Evolutionary conservation across 92 coral and sea anemone species (phyloP).

Genomic region (Porites lobata): DNA sequence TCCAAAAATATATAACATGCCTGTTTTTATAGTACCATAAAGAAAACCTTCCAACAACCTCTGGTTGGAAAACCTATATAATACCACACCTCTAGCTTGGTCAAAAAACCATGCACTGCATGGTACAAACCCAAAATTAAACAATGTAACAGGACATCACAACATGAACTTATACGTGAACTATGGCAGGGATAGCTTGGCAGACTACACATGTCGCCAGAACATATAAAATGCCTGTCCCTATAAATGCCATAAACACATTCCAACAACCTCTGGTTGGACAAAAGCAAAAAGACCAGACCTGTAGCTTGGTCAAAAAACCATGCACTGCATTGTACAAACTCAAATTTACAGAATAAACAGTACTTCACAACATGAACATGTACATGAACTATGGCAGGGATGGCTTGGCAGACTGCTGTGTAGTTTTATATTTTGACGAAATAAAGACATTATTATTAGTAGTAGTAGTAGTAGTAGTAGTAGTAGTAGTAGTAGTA

Average conservation of each 20-base stretch:
- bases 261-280: not conserved
- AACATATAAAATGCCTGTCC: no score
- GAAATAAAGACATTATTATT: not conserved
- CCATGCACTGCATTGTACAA: no score
- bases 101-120: not conserved
- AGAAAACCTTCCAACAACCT: conserved; percentile 22
- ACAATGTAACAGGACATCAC: no score
- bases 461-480: no score
- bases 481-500: no score
- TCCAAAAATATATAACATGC: not conserved
- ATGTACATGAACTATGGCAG: not conserved
- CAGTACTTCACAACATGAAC: conserved; percentile 11
- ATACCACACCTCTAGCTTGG: conserved; percentile 1
- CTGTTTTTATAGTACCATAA: conserved; percentile 1
- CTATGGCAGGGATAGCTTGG: no score
- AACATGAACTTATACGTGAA: no score
- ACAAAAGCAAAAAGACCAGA: not conserved
- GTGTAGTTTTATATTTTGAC: not conserved
- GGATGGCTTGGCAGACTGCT: conserved; percentile 9
- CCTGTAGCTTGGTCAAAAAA: no score
- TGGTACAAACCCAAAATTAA: not conserved
- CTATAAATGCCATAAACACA: not conserved
- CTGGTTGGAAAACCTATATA: conserved; percentile 2
- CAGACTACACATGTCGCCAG: no score
- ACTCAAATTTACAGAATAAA: not conserved